These are phyloP conservation scores for Chrysolina oricalcia DNA, from an alignment of 2,888 invertebrate genomes.

Conservation along the genomic window DNA sequence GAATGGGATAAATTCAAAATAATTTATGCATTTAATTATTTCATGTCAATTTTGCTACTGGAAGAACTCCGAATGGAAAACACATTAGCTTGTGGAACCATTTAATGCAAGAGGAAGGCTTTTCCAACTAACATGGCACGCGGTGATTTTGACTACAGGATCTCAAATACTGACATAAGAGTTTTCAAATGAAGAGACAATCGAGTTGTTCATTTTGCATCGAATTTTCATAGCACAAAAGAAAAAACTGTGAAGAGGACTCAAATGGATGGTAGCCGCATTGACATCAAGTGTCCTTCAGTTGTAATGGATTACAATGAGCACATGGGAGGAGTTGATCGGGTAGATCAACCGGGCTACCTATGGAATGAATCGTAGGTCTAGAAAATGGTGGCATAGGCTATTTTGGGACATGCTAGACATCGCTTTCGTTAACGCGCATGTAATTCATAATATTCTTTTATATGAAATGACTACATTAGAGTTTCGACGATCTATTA, in stretches of 20 bases:
- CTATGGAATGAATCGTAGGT: no score
- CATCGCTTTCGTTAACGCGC: constrained; percentile 12
- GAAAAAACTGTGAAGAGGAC: constrained; percentile 47
- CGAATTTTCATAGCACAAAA: constrained; percentile 55
- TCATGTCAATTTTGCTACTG: no score
- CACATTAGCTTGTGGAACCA: constrained; percentile 37
- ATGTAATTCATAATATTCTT: background rate
- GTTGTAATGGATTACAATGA: no score
- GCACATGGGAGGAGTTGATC: no score
- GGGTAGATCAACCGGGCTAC: no score
- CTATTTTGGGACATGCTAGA: constrained; percentile 23
- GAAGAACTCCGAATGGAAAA: constrained; percentile 36
- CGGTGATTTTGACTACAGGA: no score
- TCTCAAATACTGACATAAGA: constrained; percentile 33
- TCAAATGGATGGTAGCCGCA: constrained; percentile 49
- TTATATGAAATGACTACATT: no score
- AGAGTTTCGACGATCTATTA: constrained; percentile 15
- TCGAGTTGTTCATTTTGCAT: constrained; percentile 39
- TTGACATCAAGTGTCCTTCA: no score
- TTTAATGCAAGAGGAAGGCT: background rate
- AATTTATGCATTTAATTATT: constrained; percentile 39
- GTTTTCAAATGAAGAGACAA: constrained; percentile 47
- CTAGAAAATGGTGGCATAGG: no score
- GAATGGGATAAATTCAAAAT: constrained; percentile 37
- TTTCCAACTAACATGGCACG: constrained; percentile 13